A percentile compares a stretch with the other conserved stretches of the same genome.
Conservation (phyloP, 2,113 vertebrate genomes). For the Mohoua ochrocephala region DNA sequence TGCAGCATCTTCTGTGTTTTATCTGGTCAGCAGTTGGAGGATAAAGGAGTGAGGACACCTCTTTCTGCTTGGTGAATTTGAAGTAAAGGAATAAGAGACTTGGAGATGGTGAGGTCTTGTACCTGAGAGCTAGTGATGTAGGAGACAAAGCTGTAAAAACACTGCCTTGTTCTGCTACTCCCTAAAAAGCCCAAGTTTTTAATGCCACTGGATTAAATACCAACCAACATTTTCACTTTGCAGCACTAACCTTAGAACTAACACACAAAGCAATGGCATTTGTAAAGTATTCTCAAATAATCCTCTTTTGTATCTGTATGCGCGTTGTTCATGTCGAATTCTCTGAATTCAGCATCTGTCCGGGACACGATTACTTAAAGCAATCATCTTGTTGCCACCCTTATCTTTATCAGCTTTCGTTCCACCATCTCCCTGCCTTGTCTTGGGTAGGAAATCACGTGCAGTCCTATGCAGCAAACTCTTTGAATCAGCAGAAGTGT, state of each 20-base stretch:
- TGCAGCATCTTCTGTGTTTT: background rate
- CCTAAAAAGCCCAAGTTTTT: background rate
- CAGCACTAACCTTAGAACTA: background rate
- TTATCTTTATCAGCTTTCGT: background rate
- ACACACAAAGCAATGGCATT: background rate
- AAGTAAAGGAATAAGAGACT: background rate
- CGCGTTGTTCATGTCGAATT: background rate
- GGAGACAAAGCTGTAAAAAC: background rate
- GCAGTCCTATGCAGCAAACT: background rate
- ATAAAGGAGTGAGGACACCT: background rate
- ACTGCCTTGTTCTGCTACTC: background rate
- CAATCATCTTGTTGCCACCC: background rate
- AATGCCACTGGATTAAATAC: background rate
- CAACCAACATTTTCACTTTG: background rate
- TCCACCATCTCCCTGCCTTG: background rate
- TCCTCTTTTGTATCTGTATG: background rate
- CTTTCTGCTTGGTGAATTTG: background rate
- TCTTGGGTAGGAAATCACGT: background rate
- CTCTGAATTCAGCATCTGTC: background rate
- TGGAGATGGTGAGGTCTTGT: background rate
- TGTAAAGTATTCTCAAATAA: background rate
- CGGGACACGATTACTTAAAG: background rate
- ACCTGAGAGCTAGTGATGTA: background rate
- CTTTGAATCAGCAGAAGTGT: background rate
- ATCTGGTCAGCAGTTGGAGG: background rate